Percentiles rank a stretch among this genome's conserved stretches.
Evolutionary conservation across 2,888 invertebrate genomes (phyloP).

Genomic region (Clanis bilineata): DNA sequence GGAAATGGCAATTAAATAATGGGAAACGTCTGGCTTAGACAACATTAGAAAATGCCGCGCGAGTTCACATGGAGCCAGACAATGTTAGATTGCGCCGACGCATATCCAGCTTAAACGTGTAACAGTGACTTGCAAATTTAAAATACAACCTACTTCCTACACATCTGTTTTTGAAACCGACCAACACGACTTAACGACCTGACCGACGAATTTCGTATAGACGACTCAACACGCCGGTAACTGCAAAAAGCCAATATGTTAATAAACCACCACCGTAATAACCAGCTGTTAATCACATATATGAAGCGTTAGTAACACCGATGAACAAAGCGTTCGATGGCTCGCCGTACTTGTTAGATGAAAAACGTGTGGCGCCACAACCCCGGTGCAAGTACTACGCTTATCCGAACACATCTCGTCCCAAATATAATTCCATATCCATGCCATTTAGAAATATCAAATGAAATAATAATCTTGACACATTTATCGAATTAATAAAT

Average conservation of each 20-base stretch:
- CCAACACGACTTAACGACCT: neutral
- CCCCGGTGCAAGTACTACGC: constrained; percentile 68
- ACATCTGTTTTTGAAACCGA: constrained; percentile 2
- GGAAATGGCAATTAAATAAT: constrained; percentile 74
- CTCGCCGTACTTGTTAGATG: constrained; percentile 36
- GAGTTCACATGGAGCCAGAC: constrained; percentile 58
- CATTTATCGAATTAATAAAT: constrained; percentile 71
- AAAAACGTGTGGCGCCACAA: constrained; percentile 64
- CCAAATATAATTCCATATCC: constrained; percentile 48
- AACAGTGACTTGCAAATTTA: constrained; percentile 37
- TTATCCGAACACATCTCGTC: constrained; percentile 72
- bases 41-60: constrained; percentile 58
- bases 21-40: constrained; percentile 67
- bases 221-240: constrained; percentile 8
- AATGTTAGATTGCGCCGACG: constrained; percentile 37
- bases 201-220: neutral
- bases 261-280: constrained; percentile 33
- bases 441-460: constrained; percentile 56
- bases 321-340: constrained; percentile 45
- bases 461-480: constrained; percentile 61
- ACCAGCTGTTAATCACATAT: constrained; percentile 36
- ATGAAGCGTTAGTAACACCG: constrained; percentile 54
- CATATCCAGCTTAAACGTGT: constrained; percentile 23
- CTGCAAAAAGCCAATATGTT: constrained; percentile 25
- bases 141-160: constrained; percentile 24